Base-by-base conservation (phyloP, 2,888 invertebrate species). In the Cordylochernes scorpioides region DNA sequence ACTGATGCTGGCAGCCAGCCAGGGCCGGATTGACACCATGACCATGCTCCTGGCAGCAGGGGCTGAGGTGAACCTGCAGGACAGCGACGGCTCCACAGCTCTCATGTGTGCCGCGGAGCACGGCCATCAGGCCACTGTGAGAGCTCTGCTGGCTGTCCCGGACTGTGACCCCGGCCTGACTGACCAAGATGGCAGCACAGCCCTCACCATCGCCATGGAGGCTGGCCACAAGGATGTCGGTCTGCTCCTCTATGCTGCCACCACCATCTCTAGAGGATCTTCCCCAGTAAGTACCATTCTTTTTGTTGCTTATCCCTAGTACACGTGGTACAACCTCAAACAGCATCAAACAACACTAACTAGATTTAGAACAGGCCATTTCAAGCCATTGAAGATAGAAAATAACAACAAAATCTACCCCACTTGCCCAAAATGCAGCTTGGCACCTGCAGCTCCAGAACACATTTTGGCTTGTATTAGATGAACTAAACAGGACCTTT, bases 41-140 rank as follows among this genome's bases (percentile, higher is more conserved):
- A 63, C 66, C 44, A 60, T 80, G 53, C 57, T 86, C 26, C 52
- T 82, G 34, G 69, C 71, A 44, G 70, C 71, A 27, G 78, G 75
- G 17, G 82, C 80, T 4, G 74, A 77, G 43, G 65, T 78, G 15
- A 86, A 84, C 50, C 51, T 66, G 45, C 72, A 54, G 53, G 71
- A 74, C 46, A 75, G 77, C 49, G 77, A 78, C 51, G 84, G 84
- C 12, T 77, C 77, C 42, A 82, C 82, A 1, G 78, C 80, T 2
- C 54, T 84, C 22, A 84, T 84, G 82, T 84, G 82, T 52, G 80
- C 82, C 2, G 73, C 78, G n/a, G 84, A 86, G 49, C 82, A 86
- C 49, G 82, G 82, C 2, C 72, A 80, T 45, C 63, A 68, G 14
- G 75, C 77, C 38, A 71, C 84, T 42, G 74, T 80, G 7, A 69